Evolutionary conservation across 2,888 invertebrate species (phyloP).

Genomic region (Parnassius glacialis): DNA sequence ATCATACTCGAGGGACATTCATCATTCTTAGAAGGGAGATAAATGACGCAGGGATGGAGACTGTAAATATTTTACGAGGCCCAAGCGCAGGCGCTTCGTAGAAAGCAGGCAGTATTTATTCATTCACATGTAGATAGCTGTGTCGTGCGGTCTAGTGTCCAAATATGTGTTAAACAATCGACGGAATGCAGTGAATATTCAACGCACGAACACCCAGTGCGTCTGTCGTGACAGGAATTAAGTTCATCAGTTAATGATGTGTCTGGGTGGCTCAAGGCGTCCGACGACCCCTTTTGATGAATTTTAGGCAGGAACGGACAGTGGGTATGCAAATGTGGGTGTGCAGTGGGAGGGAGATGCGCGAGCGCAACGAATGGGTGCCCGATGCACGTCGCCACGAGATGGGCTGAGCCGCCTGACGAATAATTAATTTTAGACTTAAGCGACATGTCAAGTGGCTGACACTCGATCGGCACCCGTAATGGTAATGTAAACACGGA

Average conservation of each 20-base stretch:
- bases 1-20: constrained; percentile 75
- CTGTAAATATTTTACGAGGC: constrained; percentile 73
- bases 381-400: constrained; percentile 60
- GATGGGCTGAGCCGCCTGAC: constrained; percentile 60
- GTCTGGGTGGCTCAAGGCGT: constrained; percentile 72
- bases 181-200: constrained; percentile 78
- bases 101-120: constrained; percentile 65
- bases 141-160: constrained; percentile 59
- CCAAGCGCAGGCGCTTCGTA: constrained; percentile 60
- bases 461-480: constrained; percentile 75
- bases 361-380: constrained; percentile 75
- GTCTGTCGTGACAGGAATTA: constrained; percentile 78
- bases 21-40: constrained; percentile 80
- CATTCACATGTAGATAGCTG: constrained; percentile 67
- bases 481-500: constrained; percentile 72
- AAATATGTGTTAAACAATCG: constrained; percentile 78
- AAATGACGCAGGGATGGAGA: constrained; percentile 75
- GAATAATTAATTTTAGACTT: constrained; percentile 76
- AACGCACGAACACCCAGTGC: constrained; percentile 77
- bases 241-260: constrained; percentile 66
- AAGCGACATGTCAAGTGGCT: constrained; percentile 66
- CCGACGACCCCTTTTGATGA: constrained; percentile 64
- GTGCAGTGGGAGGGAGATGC: constrained; percentile 69
- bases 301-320: constrained; percentile 64
- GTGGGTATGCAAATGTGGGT: constrained; percentile 73